Evolutionary conservation across 2,113 vertebrate genomes (phyloP).

Genomic region (Cercocebus atys): DNA sequence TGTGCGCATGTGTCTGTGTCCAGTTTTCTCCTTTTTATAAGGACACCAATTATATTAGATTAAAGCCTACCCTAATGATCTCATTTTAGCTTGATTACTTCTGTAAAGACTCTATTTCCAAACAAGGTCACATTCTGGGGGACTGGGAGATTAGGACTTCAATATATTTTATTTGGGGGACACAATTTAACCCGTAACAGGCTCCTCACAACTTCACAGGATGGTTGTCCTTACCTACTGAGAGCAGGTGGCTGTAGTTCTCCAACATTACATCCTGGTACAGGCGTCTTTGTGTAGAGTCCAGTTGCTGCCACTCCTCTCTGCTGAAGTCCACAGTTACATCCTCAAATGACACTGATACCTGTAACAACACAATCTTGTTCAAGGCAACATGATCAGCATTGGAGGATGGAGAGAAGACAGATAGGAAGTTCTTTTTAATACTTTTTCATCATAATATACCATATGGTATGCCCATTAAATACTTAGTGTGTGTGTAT

Average conservation of each 20-base stretch:
- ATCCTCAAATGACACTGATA: conserved; percentile 67
- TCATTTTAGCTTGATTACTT: conserved; percentile 31
- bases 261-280: conserved; percentile 74
- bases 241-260: conserved; percentile 72
- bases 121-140: neutral
- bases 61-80: neutral
- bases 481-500: neutral
- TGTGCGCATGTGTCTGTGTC: neutral
- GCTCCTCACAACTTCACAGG: neutral
- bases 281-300: conserved; percentile 61
- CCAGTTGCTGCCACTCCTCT: conserved; percentile 72
- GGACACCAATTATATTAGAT: neutral
- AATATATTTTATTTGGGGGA: neutral
- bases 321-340: conserved; percentile 73
- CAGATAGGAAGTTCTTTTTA: conserved; percentile 3
- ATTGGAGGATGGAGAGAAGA: neutral
- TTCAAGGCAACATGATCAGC: conserved; percentile 27
- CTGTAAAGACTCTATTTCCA: neutral
- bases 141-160: neutral
- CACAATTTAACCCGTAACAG: neutral
- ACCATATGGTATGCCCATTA: neutral
- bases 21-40: conserved; percentile 5
- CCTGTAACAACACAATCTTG: conserved; percentile 63
- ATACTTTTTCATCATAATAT: neutral
- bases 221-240: conserved; percentile 64